Percentiles rank a stretch among this genome's conserved stretches.
phyloP scores from a whole-genome alignment of 2,113 vertebrate genomes.

The Riparia riparia region DNA sequence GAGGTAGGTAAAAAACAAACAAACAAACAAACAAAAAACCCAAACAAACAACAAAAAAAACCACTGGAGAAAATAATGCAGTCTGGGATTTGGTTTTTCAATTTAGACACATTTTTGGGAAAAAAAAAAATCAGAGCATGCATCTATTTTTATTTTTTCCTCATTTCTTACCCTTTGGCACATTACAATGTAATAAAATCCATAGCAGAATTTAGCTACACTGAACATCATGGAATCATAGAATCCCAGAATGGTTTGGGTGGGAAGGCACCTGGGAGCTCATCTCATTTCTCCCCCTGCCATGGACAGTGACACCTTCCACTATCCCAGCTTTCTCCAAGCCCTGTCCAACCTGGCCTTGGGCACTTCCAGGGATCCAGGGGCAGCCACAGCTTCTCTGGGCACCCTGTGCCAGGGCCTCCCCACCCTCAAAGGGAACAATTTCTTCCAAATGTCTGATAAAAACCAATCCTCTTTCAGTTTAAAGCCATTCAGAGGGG shows the following conservation, averaged over 20 bases:
- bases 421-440: rapidly evolving
- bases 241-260: background rate
- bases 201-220: background rate
- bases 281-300: background rate
- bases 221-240: background rate
- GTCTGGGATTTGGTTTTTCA: background rate
- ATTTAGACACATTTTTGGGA: background rate
- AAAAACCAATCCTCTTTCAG: background rate
- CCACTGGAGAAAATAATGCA: background rate
- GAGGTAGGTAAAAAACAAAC: background rate
- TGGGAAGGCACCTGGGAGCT: background rate
- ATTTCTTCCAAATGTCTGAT: background rate
- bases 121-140: background rate
- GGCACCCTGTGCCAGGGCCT: background rate
- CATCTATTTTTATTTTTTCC: background rate
- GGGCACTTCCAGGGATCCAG: background rate
- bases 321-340: rapidly evolving
- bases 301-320: background rate
- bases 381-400: background rate
- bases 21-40: background rate
- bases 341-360: rapidly evolving
- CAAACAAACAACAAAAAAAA: no score
- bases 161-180: background rate
- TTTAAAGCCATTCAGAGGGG: background rate
- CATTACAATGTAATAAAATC: background rate